Base-by-base conservation (phyloP, 2,888 invertebrate genomes). In the Volucella inanis region DNA sequence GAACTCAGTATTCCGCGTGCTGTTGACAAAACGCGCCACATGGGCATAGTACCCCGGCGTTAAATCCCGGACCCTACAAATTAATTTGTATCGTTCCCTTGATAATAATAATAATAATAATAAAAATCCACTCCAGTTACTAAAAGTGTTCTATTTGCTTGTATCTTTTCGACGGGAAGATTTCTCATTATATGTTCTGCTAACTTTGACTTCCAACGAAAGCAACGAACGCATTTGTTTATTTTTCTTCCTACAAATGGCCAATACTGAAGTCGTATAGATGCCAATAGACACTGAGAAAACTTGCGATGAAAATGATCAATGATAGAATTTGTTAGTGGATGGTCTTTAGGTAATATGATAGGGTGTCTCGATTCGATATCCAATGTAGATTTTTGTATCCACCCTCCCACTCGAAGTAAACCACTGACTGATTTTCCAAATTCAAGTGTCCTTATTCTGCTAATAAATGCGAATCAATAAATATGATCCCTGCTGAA, bases 201-300 rank as follows among this genome's bases (percentile, higher is more conserved):
- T 22, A 22, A 6, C 9, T 65, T 65, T 38, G 65, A 50, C 9
- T 41, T 65, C 9, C 39, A 8, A 8, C 65, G 65, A 65, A 49
- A 50, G 14, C 65, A 65, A 14, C 65, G 22, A 39, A 64, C 15
- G 14, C 64, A 64, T 49, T 64, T 49, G n/a, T 47, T 64, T 22
- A 64, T 22, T 22, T 47, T 14, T 31, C 64, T 47, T 65, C 50
- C 31, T 15, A 39, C 12, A 1, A 31, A 9, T 39, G 50, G 65
- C 50, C 65, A 65, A 65, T 49, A 65, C 38, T 65, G 65, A 15
- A 65, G 65, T 31, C 65, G 6, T 3, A 65, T 49, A 4, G 65
- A 50, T 31, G 50, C 49, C 0, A 65, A 38, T 3, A 65, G 50
- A 10, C 50, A 47, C 9, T 65, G 65, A 9, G 65, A 22, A 22